Evolutionary conservation across 2,888 invertebrate genomes (phyloP), one percentile per base, ranked within the genome.

Genomic region (Dromius quadrimaculatus): DNA sequence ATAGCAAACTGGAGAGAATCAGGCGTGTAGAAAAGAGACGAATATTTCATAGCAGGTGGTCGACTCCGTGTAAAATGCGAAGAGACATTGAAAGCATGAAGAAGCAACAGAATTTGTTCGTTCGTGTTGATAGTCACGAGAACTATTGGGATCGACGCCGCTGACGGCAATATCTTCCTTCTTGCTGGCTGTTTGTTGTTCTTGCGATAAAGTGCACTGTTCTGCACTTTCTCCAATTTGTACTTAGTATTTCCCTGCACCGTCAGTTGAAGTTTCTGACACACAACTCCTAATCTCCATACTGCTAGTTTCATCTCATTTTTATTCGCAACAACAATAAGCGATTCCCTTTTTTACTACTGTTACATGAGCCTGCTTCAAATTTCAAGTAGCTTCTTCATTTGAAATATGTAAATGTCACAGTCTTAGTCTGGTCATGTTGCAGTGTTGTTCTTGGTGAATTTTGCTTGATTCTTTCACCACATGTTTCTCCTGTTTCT

Each of bases 1-100:
- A 54, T 59, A 57, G 47, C 64, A 50, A 64, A 64, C 43, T 32
- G 45, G 64, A 64, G 64, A 47, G 43, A 45, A 45, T 64, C 64
- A 64, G 64, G 43, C 45, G 22, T 32, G 36, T 13, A 15, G 23
- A 54, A 22, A 57, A 11, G 74, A 81, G 64, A 45, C 45, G 45
- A 41, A 63, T 45, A 41, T 17, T 59, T 32, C 43, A 43, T 71
- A 65, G 65, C 59, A 65, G 59, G 57, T 65, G 69, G 41, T 43
- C 41, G 34, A 22, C 45, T 45, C 45, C 19, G 45, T 19, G 19
- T 45, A 45, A 45, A 45, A 19, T 45, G 45, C 20, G 20, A 45
- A 45, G 13, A 11, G 15, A 28, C 59, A 64, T 15, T 70, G 43
- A 38, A 61, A 59, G 41, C 54, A 62, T 47, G 34, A 22, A 11